phyloP scores from a whole-genome alignment of 2,888 invertebrate genomes.

The Thera obeliscata region DNA sequence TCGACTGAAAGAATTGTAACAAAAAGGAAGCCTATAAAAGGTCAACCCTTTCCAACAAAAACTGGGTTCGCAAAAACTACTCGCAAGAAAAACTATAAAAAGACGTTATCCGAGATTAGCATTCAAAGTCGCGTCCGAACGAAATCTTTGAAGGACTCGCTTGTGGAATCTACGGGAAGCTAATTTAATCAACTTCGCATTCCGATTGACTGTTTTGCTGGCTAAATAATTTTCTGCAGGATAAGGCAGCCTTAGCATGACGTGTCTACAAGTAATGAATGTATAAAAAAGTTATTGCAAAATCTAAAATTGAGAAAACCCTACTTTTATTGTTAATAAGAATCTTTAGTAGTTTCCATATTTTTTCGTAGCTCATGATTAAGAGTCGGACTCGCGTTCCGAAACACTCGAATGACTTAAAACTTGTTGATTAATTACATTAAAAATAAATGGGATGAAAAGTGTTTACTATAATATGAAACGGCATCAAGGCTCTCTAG shows the following conservation, averaged over 20 bases:
- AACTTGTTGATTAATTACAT: neutral
- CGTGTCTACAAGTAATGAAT: too few species aligned
- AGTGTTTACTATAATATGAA: neutral
- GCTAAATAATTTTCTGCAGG: neutral
- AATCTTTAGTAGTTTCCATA: too few species aligned
- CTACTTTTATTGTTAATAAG: too few species aligned
- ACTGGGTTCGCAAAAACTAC: constrained; percentile 25
- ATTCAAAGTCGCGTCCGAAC: constrained; percentile 32
- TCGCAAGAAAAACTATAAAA: constrained; percentile 30
- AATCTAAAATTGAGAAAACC: too few species aligned
- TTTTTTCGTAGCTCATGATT: too few species aligned
- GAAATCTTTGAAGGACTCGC: constrained; percentile 15
- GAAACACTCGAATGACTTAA: too few species aligned
- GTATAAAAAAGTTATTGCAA: too few species aligned
- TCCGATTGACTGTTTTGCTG: constrained; percentile 8
- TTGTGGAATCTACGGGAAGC: constrained; percentile 10
- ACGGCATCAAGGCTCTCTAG: neutral
- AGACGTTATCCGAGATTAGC: constrained; percentile 33
- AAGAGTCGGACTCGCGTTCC: too few species aligned
- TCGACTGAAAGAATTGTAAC: constrained; percentile 19
- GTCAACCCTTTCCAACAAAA: constrained; percentile 25
- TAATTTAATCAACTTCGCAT: constrained; percentile 27
- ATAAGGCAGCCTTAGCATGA: too few species aligned
- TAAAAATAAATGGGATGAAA: neutral
- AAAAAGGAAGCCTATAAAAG: constrained; percentile 24